Percentiles rank a stretch among this genome's conserved stretches.
These are phyloP conservation scores for Drosophila ustulata DNA, from an alignment of 2,888 invertebrate species.

Conservation along the genomic window DNA sequence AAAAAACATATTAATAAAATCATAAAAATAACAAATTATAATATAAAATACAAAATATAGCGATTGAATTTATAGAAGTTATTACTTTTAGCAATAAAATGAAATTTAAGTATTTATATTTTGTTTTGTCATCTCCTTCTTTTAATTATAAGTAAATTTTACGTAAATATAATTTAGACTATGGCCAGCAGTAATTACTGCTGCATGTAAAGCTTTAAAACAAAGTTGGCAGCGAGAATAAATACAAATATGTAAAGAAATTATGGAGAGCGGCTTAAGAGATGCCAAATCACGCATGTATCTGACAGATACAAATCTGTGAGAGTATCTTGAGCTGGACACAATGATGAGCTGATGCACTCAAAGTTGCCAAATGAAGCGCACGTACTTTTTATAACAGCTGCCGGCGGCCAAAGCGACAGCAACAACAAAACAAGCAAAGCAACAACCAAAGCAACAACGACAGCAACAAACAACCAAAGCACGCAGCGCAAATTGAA, in stretches of 20 bases:
- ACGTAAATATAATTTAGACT: too few species aligned
- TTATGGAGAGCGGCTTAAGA: too few species aligned
- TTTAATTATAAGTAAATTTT: too few species aligned
- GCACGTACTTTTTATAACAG: slow-evolving; percentile 52
- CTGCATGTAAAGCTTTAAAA: too few species aligned
- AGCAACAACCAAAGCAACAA: slow-evolving; percentile 1
- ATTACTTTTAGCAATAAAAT: not conserved
- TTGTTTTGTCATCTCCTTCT: too few species aligned
- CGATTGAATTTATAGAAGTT: too few species aligned
- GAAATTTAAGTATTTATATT: not conserved
- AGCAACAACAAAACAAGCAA: not conserved
- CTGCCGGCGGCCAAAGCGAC: slow-evolving; percentile 44
- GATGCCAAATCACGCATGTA: not conserved
- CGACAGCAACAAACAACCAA: slow-evolving; percentile 7
- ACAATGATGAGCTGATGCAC: slow-evolving; percentile 43
- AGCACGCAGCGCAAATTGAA: slow-evolving; percentile 24
- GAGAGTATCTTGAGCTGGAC: slow-evolving; percentile 35
- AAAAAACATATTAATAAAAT: too few species aligned
- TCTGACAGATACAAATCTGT: not conserved
- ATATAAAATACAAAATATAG: too few species aligned
- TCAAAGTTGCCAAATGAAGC: slow-evolving; percentile 56
- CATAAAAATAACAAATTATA: too few species aligned
- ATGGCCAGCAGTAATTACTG: too few species aligned
- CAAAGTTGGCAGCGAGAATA: too few species aligned
- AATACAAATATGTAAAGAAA: too few species aligned